These are phyloP conservation scores for Panonychus citri DNA, from an alignment of 1,140 invertebrate species.

Conservation along the genomic window DNA sequence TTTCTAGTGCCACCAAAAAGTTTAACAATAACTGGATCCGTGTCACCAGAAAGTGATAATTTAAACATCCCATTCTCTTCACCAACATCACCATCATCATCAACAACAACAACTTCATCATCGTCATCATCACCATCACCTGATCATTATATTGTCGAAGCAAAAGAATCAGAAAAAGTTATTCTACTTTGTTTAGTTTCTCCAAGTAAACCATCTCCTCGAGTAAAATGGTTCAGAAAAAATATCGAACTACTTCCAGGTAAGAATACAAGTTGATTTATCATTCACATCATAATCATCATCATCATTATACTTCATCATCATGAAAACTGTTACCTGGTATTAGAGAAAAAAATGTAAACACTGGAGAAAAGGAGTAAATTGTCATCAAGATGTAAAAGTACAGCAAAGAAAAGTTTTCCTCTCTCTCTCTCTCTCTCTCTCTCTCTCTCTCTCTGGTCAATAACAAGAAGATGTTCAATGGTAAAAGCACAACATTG, in stretches of 20 bases:
- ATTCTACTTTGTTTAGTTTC: slow-evolving; percentile 53
- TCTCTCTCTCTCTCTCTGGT: too few species aligned
- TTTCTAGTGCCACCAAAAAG: slow-evolving; percentile 5
- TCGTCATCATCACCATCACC: neutral
- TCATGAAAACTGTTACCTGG: neutral
- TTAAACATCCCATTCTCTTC: neutral
- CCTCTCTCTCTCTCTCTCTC: too few species aligned
- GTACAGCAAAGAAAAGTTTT: too few species aligned
- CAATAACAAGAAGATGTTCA: too few species aligned
- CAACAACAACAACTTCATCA: neutral
- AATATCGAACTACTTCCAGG: slow-evolving; percentile 15
- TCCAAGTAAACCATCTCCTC: slow-evolving; percentile 62
- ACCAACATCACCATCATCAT: neutral
- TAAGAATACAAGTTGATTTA: too few species aligned
- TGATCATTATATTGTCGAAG: slow-evolving; percentile 35
- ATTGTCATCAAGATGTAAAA: too few species aligned
- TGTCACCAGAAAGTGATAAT: neutral
- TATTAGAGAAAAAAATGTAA: neutral
- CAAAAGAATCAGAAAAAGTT: slow-evolving; percentile 54
- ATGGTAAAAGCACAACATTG: too few species aligned
- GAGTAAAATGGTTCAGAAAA: slow-evolving; percentile 63
- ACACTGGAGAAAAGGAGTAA: too few species aligned
- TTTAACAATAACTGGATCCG: slow-evolving; percentile 4
- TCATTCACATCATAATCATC: too few species aligned
- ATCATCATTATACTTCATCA: too few species aligned